phyloP scores from a whole-genome alignment of 2,113 vertebrate species.

The Burhinus oedicnemus region DNA sequence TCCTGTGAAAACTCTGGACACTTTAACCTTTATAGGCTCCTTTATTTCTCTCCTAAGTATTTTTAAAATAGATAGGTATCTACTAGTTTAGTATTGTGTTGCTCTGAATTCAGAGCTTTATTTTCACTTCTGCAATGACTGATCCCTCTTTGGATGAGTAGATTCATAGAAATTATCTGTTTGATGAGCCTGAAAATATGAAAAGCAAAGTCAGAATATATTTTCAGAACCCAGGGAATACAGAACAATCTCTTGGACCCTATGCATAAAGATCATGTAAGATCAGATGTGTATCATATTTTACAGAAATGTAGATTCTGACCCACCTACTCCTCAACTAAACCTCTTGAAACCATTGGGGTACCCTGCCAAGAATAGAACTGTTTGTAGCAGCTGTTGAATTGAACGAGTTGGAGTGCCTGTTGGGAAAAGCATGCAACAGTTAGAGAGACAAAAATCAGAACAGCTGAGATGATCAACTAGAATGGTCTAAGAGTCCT shows the following conservation, averaged over 20 bases:
- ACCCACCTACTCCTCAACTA: background rate
- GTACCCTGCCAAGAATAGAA: constrained; percentile 2
- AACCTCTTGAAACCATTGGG: background rate
- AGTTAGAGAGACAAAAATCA: background rate
- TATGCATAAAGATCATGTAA: background rate
- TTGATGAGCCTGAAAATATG: background rate
- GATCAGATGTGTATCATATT: background rate
- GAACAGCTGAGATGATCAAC: background rate
- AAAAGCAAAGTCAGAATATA: background rate
- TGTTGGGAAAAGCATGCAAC: background rate
- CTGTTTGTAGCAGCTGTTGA: constrained; percentile 33
- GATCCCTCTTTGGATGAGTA: background rate
- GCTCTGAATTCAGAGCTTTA: background rate
- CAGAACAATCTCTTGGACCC: background rate
- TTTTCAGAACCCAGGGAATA: background rate
- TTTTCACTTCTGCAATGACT: background rate
- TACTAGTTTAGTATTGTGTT: background rate
- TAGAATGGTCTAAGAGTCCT: background rate
- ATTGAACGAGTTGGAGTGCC: background rate
- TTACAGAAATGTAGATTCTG: background rate
- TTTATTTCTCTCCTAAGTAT: background rate
- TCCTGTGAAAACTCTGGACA: background rate
- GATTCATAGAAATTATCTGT: background rate
- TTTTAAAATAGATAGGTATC: background rate
- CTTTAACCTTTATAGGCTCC: background rate